phyloP scores from a whole-genome alignment of 2,797 vertebrate species.

The Anableps anableps region DNA sequence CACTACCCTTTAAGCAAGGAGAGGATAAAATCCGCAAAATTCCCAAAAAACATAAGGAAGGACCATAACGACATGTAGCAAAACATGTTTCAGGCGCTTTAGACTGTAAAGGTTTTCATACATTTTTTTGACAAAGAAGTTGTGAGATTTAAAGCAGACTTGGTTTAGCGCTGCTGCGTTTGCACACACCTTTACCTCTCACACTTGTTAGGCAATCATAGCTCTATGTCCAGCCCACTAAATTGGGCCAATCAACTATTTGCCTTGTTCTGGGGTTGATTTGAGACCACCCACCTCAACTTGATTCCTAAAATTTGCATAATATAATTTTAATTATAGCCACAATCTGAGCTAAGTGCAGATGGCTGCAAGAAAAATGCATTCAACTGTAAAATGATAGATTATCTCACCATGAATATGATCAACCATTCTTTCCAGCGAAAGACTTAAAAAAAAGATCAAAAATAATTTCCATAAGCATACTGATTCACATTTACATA shows the following conservation, averaged over 20 bases:
- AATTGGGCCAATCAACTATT: slow-evolving; percentile 43
- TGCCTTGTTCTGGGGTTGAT: slow-evolving; percentile 25
- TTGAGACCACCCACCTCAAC: slow-evolving; percentile 26
- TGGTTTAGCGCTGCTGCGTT: slow-evolving; percentile 17
- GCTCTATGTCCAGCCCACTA: slow-evolving; percentile 29
- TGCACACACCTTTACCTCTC: slow-evolving; percentile 28
- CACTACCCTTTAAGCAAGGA: slow-evolving; percentile 48
- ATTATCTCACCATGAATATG: slow-evolving; percentile 51
- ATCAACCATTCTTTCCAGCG: slow-evolving; percentile 51
- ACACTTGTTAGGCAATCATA: slow-evolving; percentile 20
- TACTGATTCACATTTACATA: slow-evolving; percentile 76
- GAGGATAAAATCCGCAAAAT: slow-evolving; percentile 53
- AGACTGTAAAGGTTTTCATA: neutral
- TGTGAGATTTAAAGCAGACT: neutral
- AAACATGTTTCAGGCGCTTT: neutral
- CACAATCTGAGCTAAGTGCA: slow-evolving; percentile 31
- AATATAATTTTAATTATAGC: slow-evolving; percentile 60
- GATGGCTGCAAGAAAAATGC: slow-evolving; percentile 37
- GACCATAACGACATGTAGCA: neutral
- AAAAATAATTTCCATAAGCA: slow-evolving; percentile 64
- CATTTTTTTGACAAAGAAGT: neutral
- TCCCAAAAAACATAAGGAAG: slow-evolving; percentile 28
- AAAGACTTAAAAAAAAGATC: slow-evolving; percentile 16
- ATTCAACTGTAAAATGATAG: slow-evolving; percentile 55
- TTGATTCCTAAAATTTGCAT: slow-evolving; percentile 53